phyloP scores from a whole-genome alignment of 1,140 invertebrate genomes.

The Archivesica marissinica region DNA sequence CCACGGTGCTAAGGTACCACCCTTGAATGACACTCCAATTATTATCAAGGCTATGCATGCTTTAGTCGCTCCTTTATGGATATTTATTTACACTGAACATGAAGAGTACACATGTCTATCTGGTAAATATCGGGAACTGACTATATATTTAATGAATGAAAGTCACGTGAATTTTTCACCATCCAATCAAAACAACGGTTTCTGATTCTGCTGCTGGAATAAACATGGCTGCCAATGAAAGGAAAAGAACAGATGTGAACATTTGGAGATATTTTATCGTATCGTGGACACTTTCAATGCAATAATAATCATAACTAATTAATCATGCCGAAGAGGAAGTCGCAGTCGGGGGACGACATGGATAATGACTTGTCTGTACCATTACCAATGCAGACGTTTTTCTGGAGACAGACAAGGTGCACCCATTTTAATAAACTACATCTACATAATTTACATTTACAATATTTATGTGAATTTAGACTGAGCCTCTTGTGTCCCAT shows the following conservation, averaged over 20 bases:
- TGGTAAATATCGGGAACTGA: not conserved
- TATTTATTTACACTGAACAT: too few relatives aligned
- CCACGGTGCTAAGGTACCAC: too few relatives aligned
- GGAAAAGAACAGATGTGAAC: not conserved
- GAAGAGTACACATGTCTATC: too few relatives aligned
- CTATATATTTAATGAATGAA: not conserved
- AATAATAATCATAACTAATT: not conserved
- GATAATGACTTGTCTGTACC: conserved; percentile 90
- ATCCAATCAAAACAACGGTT: not conserved
- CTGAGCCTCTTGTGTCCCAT: too few relatives aligned
- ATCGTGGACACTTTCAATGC: not conserved
- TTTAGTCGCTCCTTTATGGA: too few relatives aligned
- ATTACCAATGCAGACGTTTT: conserved; percentile 98
- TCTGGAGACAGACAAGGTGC: conserved; percentile 98
- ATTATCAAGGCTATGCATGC: too few relatives aligned
- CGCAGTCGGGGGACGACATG: conserved; percentile 73
- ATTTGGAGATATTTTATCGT: not conserved
- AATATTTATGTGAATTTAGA: not conserved
- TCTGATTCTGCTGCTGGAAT: conserved; percentile 5
- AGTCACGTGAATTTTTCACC: not conserved
- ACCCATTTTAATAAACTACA: not conserved
- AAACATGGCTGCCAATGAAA: not conserved
- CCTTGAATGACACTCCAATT: too few relatives aligned
- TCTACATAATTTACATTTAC: not conserved
- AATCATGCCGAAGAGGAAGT: conserved; percentile 78